Conservation (phyloP, 2,113 vertebrate genomes). For the Psittacula cyanocephala region DNA sequence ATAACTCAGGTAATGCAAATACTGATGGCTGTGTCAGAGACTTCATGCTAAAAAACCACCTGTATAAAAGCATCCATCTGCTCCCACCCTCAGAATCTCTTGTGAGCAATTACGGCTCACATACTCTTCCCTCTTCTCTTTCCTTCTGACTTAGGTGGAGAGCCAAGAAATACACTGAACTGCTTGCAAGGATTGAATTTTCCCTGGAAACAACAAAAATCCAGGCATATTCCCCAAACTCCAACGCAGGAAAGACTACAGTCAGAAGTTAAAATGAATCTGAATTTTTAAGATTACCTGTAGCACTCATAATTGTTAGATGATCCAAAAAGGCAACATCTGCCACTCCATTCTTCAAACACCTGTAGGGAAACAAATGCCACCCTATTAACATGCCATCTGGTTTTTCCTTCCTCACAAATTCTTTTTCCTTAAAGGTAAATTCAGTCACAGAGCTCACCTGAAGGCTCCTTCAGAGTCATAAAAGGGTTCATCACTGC, state of each 20-base stretch:
- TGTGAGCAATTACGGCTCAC: not conserved
- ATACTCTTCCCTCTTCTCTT: not conserved
- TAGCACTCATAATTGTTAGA: constrained; percentile 75
- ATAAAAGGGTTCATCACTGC: constrained; percentile 85
- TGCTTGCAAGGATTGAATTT: not conserved
- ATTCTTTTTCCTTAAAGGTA: not conserved
- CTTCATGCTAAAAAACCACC: not conserved
- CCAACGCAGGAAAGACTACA: not conserved
- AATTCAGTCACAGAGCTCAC: constrained; percentile 59
- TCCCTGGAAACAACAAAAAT: not conserved
- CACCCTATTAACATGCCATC: not conserved
- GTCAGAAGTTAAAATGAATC: not conserved
- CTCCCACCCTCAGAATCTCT: not conserved
- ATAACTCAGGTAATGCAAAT: not conserved
- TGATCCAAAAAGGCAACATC: constrained; percentile 91
- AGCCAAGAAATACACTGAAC: not conserved
- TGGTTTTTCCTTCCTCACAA: not conserved
- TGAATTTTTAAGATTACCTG: constrained; percentile 69
- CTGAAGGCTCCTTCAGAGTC: constrained; percentile 88
- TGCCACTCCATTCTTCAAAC: constrained; percentile 79
- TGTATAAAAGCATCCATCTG: not conserved
- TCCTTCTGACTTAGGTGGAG: not conserved
- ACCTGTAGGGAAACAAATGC: constrained; percentile 70
- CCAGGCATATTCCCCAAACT: not conserved
- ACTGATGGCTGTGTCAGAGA: not conserved